Percentiles rank a stretch among this genome's conserved stretches.
phyloP scores from a whole-genome alignment of 2,113 vertebrate genomes.

The Poecile atricapillus region DNA sequence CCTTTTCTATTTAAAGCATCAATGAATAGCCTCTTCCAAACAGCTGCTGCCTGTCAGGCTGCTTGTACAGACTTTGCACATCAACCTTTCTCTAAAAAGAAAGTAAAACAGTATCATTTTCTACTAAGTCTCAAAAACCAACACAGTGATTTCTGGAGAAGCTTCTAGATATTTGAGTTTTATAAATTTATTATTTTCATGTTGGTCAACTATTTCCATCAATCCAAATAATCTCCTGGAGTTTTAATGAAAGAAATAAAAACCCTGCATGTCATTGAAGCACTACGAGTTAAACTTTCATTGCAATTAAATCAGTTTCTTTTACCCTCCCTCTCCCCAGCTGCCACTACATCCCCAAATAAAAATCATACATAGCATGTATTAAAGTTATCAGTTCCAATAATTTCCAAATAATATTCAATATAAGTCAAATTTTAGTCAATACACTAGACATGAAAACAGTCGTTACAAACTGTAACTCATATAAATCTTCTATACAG shows the following conservation, averaged over 20 bases:
- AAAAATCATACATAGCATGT: neutral
- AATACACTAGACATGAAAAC: neutral
- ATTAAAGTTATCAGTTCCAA: neutral
- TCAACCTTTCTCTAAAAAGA: neutral
- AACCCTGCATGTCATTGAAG: neutral
- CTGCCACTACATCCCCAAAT: neutral
- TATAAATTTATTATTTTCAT: neutral
- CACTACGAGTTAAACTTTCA: neutral
- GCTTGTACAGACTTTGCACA: neutral
- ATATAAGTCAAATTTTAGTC: neutral
- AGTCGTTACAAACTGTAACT: neutral
- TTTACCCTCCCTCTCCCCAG: neutral
- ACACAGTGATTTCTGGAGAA: neutral
- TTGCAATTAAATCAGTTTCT: neutral
- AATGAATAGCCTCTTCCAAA: neutral
- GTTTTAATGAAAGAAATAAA: neutral
- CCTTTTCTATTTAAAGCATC: conserved; percentile 2
- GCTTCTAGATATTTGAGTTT: neutral
- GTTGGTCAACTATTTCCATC: neutral
- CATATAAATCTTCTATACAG: neutral
- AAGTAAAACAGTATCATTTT: neutral
- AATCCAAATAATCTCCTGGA: neutral
- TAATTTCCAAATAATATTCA: neutral
- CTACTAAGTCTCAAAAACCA: neutral
- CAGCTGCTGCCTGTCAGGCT: neutral